Conservation (phyloP, 2,888 invertebrate species). For the Nyleta sp. region DNA sequence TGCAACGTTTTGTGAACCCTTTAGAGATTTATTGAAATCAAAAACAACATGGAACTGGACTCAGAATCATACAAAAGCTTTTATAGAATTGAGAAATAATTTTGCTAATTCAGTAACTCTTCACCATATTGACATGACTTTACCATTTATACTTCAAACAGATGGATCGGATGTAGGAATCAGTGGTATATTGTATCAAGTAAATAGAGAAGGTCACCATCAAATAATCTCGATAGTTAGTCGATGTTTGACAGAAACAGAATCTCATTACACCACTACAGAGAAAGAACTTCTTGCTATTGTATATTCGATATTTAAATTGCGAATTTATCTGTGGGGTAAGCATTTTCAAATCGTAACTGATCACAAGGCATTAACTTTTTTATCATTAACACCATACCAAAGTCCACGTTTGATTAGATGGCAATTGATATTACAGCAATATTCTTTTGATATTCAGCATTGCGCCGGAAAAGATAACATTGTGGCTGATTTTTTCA, state of each 20-base stretch:
- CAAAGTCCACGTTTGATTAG: conserved; percentile 24
- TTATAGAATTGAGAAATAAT: conserved; percentile 23
- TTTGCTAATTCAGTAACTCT: conserved; percentile 17
- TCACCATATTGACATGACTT: conserved; percentile 1
- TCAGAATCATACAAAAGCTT: conserved; percentile 7
- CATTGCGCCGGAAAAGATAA: conserved; percentile 34
- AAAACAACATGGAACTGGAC: conserved; percentile 30
- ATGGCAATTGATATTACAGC: conserved; percentile 34
- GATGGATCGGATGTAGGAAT: conserved; percentile 40
- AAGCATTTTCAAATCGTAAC: conserved; percentile 19
- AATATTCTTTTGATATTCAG: conserved; percentile 23
- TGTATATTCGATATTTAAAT: conserved; percentile 29
- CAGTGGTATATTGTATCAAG: conserved; percentile 27
- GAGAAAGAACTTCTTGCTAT: conserved; percentile 34
- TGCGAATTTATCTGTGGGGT: conserved; percentile 19
- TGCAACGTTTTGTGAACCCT: conserved; percentile 21
- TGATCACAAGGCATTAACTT: conserved; percentile 39
- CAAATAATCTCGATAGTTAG: conserved; percentile 27
- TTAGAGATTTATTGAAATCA: conserved; percentile 58
- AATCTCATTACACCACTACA: conserved; percentile 23
- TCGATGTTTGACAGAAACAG: conserved; percentile 13
- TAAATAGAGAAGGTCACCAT: conserved; percentile 7
- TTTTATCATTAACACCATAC: conserved; percentile 28
- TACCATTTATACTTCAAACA: conserved; percentile 31
- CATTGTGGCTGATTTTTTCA: conserved; percentile 26